Evolutionary conservation across 1,140 invertebrate genomes (phyloP).

Genomic region (Neodiprion fabricii): DNA sequence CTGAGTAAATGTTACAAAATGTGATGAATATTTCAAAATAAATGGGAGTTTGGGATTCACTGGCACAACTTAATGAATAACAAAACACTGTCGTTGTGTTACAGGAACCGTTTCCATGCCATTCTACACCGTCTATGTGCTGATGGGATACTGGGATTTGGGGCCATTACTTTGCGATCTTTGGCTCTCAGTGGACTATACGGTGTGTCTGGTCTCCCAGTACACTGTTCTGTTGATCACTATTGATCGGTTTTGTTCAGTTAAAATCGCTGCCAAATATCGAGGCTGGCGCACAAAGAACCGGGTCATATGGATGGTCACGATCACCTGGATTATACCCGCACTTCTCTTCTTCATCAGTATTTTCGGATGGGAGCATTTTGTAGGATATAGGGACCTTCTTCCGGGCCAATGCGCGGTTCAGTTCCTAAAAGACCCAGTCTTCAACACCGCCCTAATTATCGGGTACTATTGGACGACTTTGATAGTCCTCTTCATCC

Average conservation of each 20-base stretch:
- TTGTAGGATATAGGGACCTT: constrained; percentile 90
- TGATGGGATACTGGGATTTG: constrained; percentile 96
- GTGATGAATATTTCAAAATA: no score
- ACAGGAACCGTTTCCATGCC: constrained; percentile 92
- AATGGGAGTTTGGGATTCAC: no score
- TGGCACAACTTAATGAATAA: no score
- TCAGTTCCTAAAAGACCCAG: constrained; percentile 96
- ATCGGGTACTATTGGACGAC: constrained; percentile 99
- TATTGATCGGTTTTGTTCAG: constrained; percentile 98
- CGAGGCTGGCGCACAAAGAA: constrained; percentile 96
- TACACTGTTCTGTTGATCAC: constrained; percentile 99
- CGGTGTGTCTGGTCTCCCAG: constrained; percentile 97
- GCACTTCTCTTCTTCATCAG: constrained; percentile 96
- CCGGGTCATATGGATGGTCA: constrained; percentile 90
- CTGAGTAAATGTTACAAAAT: no score
- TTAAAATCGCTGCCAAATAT: constrained; percentile 98
- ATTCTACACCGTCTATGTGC: constrained; percentile 94
- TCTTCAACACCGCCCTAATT: constrained; percentile 97
- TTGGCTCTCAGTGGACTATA: constrained; percentile 99
- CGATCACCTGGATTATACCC: constrained; percentile 98
- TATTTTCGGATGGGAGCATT: constrained; percentile 99
- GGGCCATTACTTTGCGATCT: constrained; percentile 96
- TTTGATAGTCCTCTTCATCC: constrained; percentile 87
- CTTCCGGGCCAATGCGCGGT: constrained; percentile 91
- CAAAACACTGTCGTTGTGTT: constrained; percentile 38